A percentile compares a stretch with the other conserved stretches of the same genome.
These are phyloP conservation scores for Melospiza melodia DNA, from an alignment of 2,113 vertebrate species.

Conservation along the genomic window DNA sequence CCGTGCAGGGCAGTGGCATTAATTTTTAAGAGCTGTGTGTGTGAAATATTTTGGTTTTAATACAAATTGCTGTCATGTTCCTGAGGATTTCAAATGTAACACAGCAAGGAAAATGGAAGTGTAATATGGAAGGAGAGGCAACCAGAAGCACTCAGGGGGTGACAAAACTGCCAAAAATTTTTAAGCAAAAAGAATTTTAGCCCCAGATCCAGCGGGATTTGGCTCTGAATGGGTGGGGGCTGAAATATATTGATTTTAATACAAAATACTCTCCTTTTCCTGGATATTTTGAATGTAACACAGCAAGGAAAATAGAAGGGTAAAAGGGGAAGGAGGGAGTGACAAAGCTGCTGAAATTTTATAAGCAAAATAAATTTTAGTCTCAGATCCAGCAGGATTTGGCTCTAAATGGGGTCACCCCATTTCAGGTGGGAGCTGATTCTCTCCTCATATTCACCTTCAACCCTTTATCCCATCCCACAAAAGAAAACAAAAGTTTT, in stretches of 20 bases:
- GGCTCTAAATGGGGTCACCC: no score
- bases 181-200: neutral
- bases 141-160: neutral
- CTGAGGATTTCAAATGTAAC: neutral
- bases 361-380: neutral
- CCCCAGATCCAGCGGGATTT: neutral
- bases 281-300: neutral
- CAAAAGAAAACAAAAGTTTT: no score
- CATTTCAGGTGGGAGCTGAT: no score
- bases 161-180: rapidly evolving
- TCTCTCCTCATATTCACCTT: no score
- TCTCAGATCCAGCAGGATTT: neutral
- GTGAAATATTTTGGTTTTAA: rapidly evolving
- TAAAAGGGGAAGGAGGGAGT: neutral
- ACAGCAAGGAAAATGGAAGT: neutral
- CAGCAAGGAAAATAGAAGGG: neutral
- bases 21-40: rapidly evolving
- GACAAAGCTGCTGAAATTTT: no score
- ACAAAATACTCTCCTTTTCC: rapidly evolving
- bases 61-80: neutral
- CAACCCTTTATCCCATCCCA: no score
- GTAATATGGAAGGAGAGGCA: neutral
- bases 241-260: rapidly evolving
- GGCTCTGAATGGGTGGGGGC: neutral
- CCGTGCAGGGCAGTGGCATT: rapidly evolving